Evolutionary conservation across 2,113 vertebrate genomes (phyloP).

Genomic region (Bufo gargarizans): DNA sequence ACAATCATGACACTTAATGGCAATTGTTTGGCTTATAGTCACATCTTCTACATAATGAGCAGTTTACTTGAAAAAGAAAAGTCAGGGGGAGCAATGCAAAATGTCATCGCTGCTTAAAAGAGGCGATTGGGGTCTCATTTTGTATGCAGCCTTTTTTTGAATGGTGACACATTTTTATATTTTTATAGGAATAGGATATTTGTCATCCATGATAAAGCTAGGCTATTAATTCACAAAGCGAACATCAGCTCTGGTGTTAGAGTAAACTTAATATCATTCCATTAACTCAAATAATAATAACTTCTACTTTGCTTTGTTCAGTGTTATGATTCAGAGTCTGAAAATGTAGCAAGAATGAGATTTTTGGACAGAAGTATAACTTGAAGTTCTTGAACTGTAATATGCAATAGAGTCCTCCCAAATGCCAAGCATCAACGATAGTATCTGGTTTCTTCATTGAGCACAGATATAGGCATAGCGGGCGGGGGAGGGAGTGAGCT

Average conservation of each 20-base stretch:
- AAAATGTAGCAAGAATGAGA: too few relatives aligned
- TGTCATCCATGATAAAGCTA: neutral
- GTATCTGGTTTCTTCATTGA: too few relatives aligned
- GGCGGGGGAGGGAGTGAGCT: too few relatives aligned
- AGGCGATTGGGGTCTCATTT: slow-evolving; percentile 14
- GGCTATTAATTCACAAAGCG: neutral
- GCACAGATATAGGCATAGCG: too few relatives aligned
- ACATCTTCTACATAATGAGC: slow-evolving; percentile 45
- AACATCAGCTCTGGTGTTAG: neutral
- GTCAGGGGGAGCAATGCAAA: neutral
- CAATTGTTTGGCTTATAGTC: slow-evolving; percentile 28
- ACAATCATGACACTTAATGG: slow-evolving; percentile 27
- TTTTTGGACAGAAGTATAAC: too few relatives aligned
- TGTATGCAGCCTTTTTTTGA: neutral
- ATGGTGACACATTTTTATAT: slow-evolving; percentile 7
- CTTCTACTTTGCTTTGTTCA: too few relatives aligned
- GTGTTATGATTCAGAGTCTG: too few relatives aligned
- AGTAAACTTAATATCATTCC: neutral
- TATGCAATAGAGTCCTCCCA: too few relatives aligned
- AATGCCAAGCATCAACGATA: too few relatives aligned
- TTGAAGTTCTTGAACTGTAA: too few relatives aligned
- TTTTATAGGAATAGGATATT: neutral
- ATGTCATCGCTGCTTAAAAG: slow-evolving; percentile 26
- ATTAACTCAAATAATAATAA: too few relatives aligned
- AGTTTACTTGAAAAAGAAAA: slow-evolving; percentile 24